These are phyloP conservation scores for Exocentrus adspersus DNA, from an alignment of 2,888 invertebrate genomes.

Conservation along the genomic window DNA sequence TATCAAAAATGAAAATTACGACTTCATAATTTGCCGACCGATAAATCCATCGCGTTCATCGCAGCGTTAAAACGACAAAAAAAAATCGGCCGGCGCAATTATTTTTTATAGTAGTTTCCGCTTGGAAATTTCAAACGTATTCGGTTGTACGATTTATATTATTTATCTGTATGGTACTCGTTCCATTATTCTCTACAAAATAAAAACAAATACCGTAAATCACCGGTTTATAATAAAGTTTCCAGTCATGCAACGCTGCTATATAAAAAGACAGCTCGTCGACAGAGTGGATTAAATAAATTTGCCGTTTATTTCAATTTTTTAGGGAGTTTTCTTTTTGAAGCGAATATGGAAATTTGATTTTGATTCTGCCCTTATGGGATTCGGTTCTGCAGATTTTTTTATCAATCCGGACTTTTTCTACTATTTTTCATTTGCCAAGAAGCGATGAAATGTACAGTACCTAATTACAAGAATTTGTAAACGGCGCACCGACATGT, in stretches of 20 bases:
- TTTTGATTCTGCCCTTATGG: no score
- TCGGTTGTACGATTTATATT: conserved; percentile 9
- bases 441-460: no score
- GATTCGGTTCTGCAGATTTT: no score
- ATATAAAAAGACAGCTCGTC: conserved; percentile 7
- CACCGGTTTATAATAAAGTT: conserved; percentile 14
- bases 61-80: conserved; percentile 2
- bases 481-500: not conserved
- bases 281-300: not conserved
- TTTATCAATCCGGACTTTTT: no score
- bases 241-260: conserved; percentile 10
- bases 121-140: conserved; percentile 14
- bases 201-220: conserved; percentile 19
- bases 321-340: not conserved
- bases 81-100: conserved; percentile 2
- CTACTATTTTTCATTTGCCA: no score
- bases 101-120: conserved; percentile 20
- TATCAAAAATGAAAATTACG: no score
- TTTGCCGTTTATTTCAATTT: not conserved
- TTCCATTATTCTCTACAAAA: conserved; percentile 14
- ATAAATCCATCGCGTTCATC: conserved; percentile 2
- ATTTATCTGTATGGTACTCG: conserved; percentile 14
- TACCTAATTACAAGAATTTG: not conserved
- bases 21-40: no score
- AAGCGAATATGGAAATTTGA: no score